Percentiles rank a stretch among this genome's conserved stretches.
phyloP scores from a whole-genome alignment of 1,140 invertebrate species.

The Helicoverpa zea region DNA sequence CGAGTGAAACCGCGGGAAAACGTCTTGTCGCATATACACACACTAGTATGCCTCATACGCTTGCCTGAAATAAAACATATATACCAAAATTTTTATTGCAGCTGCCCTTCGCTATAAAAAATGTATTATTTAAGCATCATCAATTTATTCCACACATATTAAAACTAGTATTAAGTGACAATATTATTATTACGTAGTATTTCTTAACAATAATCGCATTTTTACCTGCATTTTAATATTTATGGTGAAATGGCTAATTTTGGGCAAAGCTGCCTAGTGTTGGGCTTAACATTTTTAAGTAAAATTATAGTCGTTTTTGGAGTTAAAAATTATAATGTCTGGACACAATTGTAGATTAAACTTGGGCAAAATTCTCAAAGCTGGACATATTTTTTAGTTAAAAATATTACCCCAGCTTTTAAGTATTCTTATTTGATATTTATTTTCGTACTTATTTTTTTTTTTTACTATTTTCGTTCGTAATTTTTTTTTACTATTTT shows the following conservation, averaged over 20 bases:
- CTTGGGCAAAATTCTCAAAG: background rate
- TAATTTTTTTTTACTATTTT: no score
- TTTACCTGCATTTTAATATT: conserved; percentile 5
- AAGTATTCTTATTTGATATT: background rate
- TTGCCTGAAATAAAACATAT: no score
- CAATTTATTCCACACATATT: background rate
- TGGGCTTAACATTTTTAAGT: background rate
- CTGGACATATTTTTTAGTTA: background rate
- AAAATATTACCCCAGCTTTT: background rate
- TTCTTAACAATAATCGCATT: conserved; percentile 5
- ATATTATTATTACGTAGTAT: background rate
- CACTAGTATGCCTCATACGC: no score
- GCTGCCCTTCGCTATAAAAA: background rate
- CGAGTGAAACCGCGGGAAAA: no score
- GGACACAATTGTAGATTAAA: no score
- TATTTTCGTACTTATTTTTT: background rate
- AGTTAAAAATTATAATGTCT: no score
- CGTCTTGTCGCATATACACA: no score
- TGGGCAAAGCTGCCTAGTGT: background rate
- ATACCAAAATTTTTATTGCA: no score
- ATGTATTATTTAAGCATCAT: background rate
- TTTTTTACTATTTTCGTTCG: no score
- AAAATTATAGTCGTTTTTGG: no score
- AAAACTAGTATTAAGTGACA: conserved; percentile 3
- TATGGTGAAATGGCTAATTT: background rate